These are phyloP conservation scores for Aphaenogaster ashmeadi DNA, from an alignment of 1,140 invertebrate species.

Conservation along the genomic window DNA sequence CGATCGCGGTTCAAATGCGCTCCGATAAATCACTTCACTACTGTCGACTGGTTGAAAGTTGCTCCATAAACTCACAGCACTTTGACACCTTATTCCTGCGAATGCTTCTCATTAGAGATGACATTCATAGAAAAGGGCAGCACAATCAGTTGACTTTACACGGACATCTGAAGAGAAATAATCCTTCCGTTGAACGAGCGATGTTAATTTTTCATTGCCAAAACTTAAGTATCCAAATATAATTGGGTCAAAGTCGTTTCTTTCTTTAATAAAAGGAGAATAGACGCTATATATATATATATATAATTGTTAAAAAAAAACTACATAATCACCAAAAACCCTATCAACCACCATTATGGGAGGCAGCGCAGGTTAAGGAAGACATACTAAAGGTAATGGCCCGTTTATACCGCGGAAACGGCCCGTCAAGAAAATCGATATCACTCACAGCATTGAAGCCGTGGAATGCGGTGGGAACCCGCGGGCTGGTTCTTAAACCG, in stretches of 20 bases:
- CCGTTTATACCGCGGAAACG: conserved; percentile 59
- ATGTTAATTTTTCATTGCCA: not conserved
- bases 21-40: conserved; percentile 52
- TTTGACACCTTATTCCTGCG: conserved; percentile 47
- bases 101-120: conserved; percentile 32
- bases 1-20: conserved; percentile 53
- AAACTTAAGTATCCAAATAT: not conserved
- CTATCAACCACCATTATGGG: conserved; percentile 55
- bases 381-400: conserved; percentile 69
- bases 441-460: conserved; percentile 61
- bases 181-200: not conserved
- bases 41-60: conserved; percentile 35
- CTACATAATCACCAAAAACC: conserved; percentile 37
- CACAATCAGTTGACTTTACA: not conserved
- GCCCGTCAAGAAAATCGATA: conserved; percentile 69
- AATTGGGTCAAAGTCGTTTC: not conserved
- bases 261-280: not conserved
- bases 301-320: conserved; percentile 29
- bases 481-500: conserved; percentile 63
- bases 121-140: not conserved
- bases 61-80: conserved; percentile 26
- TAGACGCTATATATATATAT: not conserved
- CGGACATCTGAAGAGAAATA: not conserved
- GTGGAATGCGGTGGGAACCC: conserved; percentile 60
- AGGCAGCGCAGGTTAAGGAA: conserved; percentile 54